Conservation (phyloP, 2,888 invertebrate species). For the Protodeltote pygarga region DNA sequence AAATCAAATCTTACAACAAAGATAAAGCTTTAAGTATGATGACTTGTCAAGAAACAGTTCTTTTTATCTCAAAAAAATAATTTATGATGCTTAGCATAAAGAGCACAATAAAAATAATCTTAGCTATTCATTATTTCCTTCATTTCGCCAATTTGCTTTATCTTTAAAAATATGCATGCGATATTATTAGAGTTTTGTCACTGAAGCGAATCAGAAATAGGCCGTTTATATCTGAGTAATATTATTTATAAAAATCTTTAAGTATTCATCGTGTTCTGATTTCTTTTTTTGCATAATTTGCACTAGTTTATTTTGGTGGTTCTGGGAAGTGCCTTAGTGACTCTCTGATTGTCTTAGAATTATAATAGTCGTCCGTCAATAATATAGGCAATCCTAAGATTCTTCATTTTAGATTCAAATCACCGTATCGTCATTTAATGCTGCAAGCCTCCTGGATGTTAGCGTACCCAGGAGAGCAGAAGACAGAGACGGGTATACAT, state of each 20-base stretch:
- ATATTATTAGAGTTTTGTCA: conserved; percentile 34
- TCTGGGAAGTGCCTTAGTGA: background rate
- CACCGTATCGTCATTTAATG: too few relatives aligned
- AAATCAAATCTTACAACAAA: conserved; percentile 9
- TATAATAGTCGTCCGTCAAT: too few relatives aligned
- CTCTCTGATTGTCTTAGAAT: too few relatives aligned
- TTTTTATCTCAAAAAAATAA: conserved; percentile 31
- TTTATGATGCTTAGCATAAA: conserved; percentile 16
- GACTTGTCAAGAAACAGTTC: conserved; percentile 21
- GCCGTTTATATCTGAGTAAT: conserved; percentile 20
- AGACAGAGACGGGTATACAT: too few relatives aligned
- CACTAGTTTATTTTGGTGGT: background rate
- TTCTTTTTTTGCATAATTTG: conserved; percentile 2
- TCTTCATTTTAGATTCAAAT: too few relatives aligned
- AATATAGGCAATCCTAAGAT: too few relatives aligned
- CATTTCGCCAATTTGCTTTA: conserved; percentile 19
- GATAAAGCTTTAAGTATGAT: conserved; percentile 22
- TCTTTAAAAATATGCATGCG: background rate
- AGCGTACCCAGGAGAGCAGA: too few relatives aligned
- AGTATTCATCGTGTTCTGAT: conserved; percentile 14
- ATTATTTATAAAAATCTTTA: conserved; percentile 17
- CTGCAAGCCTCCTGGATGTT: too few relatives aligned
- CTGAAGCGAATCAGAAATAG: conserved; percentile 21
- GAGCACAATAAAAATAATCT: conserved; percentile 16
- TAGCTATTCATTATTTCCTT: conserved; percentile 17